phyloP scores from a whole-genome alignment of 2,113 vertebrate genomes.

The Phyllopteryx taeniolatus region DNA sequence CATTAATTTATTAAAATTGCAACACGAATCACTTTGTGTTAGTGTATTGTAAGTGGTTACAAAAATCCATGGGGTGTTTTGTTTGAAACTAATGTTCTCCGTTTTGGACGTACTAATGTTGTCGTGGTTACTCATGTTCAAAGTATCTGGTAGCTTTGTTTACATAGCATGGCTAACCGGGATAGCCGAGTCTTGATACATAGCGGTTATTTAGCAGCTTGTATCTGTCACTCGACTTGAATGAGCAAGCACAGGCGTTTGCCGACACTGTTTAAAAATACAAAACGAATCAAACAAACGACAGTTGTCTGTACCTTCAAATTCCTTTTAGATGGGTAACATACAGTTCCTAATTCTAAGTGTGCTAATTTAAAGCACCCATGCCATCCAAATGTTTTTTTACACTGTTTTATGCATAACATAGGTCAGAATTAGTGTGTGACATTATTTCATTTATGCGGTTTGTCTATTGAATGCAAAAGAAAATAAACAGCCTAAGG shows the following conservation, averaged over 20 bases:
- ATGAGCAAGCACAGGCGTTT: background rate
- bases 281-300: background rate
- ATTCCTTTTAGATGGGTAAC: background rate
- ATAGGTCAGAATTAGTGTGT: too few relatives aligned
- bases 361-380: background rate
- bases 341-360: background rate
- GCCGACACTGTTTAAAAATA: background rate
- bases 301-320: background rate
- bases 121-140: constrained; percentile 17
- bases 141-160: constrained; percentile 57
- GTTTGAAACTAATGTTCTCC: background rate
- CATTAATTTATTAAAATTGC: background rate
- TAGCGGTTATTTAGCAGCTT: constrained; percentile 1
- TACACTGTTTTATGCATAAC: too few relatives aligned
- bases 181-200: background rate
- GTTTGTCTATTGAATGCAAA: too few relatives aligned
- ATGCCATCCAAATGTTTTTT: too few relatives aligned
- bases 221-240: background rate
- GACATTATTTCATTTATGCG: too few relatives aligned
- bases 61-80: background rate
- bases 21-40: background rate
- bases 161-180: constrained; percentile 35
- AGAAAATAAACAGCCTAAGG: too few relatives aligned
- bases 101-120: background rate
- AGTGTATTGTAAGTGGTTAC: background rate